A percentile compares a stretch with the other conserved stretches of the same genome.
phyloP scores from a whole-genome alignment of 2,888 invertebrate genomes.

The Hanleya hanleyi region DNA sequence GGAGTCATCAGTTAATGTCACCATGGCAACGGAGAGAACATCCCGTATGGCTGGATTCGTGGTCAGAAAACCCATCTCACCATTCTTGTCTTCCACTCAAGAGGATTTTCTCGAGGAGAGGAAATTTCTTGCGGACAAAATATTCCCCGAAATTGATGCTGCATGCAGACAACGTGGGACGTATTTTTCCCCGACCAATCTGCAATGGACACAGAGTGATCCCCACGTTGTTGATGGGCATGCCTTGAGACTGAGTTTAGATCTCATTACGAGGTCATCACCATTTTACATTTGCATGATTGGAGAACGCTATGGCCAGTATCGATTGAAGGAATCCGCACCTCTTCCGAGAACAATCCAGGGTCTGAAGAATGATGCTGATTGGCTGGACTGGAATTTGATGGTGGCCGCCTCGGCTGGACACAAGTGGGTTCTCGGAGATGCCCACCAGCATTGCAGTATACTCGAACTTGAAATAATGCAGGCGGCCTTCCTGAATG shows the following conservation, averaged over 20 bases:
- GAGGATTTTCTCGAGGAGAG: conserved; percentile 57
- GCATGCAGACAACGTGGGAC: conserved; percentile 57
- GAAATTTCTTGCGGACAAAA: conserved; percentile 45
- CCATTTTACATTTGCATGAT: conserved; percentile 69
- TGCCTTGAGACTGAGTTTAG: conserved; percentile 54
- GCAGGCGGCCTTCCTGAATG: conserved; percentile 59
- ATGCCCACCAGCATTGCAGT: conserved; percentile 61
- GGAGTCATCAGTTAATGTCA: no score
- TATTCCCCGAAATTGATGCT: conserved; percentile 62
- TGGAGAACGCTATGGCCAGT: conserved; percentile 69
- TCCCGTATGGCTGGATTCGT: no score
- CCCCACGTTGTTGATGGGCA: conserved; percentile 49
- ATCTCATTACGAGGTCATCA: conserved; percentile 56
- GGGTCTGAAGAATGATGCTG: conserved; percentile 25
- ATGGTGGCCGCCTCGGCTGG: conserved; percentile 63
- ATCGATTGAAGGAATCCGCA: conserved; percentile 44
- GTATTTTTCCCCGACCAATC: conserved; percentile 63
- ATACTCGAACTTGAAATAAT: conserved; percentile 69
- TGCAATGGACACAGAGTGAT: conserved; percentile 58
- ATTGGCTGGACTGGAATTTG: conserved; percentile 63
- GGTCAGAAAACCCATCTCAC: conserved; percentile 48
- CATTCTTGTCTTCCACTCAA: conserved; percentile 61
- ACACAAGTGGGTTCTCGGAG: conserved; percentile 66
- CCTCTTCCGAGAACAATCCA: conserved; percentile 41
- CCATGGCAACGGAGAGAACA: no score